Percentiles rank a stretch among this genome's conserved stretches.
Evolutionary conservation across 2,113 vertebrate species (phyloP).

Genomic region (Esox niger): DNA sequence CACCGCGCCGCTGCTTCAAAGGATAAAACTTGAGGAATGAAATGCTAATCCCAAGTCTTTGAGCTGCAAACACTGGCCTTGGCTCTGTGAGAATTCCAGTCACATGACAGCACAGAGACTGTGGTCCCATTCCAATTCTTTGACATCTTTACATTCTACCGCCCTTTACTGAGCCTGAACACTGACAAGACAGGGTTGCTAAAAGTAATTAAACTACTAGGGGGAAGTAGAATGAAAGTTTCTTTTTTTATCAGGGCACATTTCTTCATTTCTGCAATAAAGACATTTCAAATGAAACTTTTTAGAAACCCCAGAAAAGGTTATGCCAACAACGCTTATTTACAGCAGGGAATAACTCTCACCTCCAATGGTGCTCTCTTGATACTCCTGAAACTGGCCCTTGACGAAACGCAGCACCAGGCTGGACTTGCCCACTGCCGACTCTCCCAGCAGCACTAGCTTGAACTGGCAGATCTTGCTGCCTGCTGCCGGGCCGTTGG

Average conservation of each 20-base stretch:
- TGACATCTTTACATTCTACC: too few species aligned
- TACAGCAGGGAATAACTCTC: constrained; percentile 33
- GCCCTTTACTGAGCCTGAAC: too few species aligned
- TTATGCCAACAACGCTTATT: neutral
- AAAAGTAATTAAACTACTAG: too few species aligned
- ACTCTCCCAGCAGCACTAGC: constrained; percentile 80
- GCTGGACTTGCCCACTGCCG: constrained; percentile 80
- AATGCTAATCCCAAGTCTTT: neutral
- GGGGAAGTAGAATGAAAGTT: too few species aligned
- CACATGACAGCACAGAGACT: neutral
- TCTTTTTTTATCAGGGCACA: neutral
- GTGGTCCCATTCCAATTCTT: too few species aligned
- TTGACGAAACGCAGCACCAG: constrained; percentile 85
- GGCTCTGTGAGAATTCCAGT: neutral
- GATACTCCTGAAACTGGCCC: constrained; percentile 86
- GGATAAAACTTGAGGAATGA: neutral
- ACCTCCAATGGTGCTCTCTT: constrained; percentile 91
- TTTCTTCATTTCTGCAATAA: neutral
- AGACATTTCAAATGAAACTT: neutral
- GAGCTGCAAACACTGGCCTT: neutral
- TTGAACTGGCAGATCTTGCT: constrained; percentile 89
- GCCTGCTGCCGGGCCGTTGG: constrained; percentile 73
- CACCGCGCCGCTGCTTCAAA: neutral
- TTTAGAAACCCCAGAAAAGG: neutral
- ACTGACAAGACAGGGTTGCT: too few species aligned